phyloP scores from a whole-genome alignment of 2,113 vertebrate species.

The Camelus dromedarius region DNA sequence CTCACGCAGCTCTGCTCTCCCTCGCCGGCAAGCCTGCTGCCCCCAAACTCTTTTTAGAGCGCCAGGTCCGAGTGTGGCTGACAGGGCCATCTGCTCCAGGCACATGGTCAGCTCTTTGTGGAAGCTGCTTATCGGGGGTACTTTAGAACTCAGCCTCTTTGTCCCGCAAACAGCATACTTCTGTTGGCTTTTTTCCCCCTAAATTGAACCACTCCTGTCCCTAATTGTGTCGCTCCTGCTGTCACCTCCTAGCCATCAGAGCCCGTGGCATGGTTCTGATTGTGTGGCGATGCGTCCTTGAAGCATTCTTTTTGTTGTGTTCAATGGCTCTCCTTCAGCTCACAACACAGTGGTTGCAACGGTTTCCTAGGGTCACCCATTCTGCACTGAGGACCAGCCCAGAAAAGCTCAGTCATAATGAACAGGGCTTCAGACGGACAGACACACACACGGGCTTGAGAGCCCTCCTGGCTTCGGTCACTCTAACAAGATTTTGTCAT shows the following conservation, averaged over 20 bases:
- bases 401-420: constrained; percentile 83
- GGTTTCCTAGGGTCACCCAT: constrained; percentile 79
- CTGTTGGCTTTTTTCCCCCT: constrained; percentile 82
- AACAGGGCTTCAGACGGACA: constrained; percentile 81
- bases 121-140: constrained; percentile 78
- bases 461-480: constrained; percentile 82
- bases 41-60: constrained; percentile 78
- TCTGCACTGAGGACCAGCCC: constrained; percentile 83
- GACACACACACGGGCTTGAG: constrained; percentile 60
- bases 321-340: constrained; percentile 85
- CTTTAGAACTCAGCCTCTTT: constrained; percentile 83
- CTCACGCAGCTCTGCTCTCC: constrained; percentile 72
- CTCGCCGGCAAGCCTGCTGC: constrained; percentile 79
- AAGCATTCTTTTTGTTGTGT: constrained; percentile 84
- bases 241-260: constrained; percentile 84
- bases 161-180: constrained; percentile 79
- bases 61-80: constrained; percentile 79
- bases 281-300: constrained; percentile 82
- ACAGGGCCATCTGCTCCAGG: constrained; percentile 75
- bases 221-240: constrained; percentile 85
- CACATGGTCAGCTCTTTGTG: constrained; percentile 82
- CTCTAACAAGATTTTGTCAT: constrained; percentile 85
- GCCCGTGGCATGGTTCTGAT: constrained; percentile 82
- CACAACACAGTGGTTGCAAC: constrained; percentile 81
- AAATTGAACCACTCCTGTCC: constrained; percentile 84